phyloP scores from a whole-genome alignment of 2,888 invertebrate genomes.

The Podabrus alpinus region DNA sequence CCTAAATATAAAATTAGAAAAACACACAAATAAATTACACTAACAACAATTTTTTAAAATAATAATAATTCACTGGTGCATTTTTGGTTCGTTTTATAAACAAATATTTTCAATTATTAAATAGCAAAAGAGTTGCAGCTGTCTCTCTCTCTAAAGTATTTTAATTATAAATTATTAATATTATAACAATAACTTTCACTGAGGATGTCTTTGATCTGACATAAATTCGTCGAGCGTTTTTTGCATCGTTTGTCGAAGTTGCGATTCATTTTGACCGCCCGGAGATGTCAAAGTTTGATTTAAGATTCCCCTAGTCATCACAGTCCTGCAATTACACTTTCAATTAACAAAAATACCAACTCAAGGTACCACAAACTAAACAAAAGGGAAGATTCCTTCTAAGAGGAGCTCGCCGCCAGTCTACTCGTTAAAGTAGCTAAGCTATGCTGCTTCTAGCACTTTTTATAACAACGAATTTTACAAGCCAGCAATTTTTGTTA shows the following conservation, averaged over 20 bases:
- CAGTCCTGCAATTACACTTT: constrained; percentile 54
- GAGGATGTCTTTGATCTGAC: constrained; percentile 58
- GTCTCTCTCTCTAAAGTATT: neutral
- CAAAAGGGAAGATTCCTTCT: too few species aligned
- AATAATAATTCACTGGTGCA: constrained; percentile 9
- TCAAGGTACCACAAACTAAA: too few species aligned
- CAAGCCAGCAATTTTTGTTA: too few species aligned
- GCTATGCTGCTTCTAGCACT: too few species aligned
- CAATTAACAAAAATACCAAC: neutral
- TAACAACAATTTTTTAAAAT: constrained; percentile 1
- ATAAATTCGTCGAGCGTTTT: constrained; percentile 61
- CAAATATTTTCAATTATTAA: neutral
- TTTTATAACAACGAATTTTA: too few species aligned
- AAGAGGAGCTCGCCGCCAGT: too few species aligned
- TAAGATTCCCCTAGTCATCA: constrained; percentile 57
- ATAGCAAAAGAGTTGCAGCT: constrained; percentile 1
- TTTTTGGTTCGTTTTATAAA: constrained; percentile 6
- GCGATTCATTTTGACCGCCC: constrained; percentile 44
- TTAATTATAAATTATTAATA: constrained; percentile 8
- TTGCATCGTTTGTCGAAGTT: constrained; percentile 59
- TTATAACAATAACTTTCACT: constrained; percentile 30
- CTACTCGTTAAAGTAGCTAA: too few species aligned
- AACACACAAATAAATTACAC: constrained; percentile 11
- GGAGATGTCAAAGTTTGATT: constrained; percentile 51
- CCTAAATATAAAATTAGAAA: constrained; percentile 16